Percentiles rank a stretch among this genome's conserved stretches.
Conservation (phyloP, 2,113 vertebrate species). For the Notarius lentiginosus region DNA sequence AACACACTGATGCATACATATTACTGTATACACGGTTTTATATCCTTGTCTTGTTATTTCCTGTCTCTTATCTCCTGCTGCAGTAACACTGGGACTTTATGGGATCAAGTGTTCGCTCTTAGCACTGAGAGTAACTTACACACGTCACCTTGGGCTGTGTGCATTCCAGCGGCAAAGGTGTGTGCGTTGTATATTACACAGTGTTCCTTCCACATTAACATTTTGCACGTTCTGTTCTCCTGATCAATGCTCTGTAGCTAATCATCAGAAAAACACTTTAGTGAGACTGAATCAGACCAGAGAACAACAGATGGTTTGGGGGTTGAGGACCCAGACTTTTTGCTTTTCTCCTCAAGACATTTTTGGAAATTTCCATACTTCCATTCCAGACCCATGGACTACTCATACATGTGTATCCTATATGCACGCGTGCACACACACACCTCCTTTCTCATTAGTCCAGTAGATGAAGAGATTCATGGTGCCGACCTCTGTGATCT, state of each 20-base stretch:
- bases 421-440: conserved; percentile 12
- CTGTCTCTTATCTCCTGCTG: neutral
- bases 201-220: too few species aligned
- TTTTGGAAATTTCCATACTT: neutral
- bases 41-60: neutral
- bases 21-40: neutral
- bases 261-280: neutral
- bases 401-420: neutral
- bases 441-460: conserved; percentile 81
- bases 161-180: neutral
- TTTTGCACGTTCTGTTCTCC: neutral
- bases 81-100: too few species aligned
- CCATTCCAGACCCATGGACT: neutral
- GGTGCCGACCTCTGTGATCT: conserved; percentile 89
- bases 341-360: neutral
- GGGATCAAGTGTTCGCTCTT: neutral
- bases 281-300: neutral
- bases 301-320: neutral
- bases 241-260: neutral
- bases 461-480: conserved; percentile 94
- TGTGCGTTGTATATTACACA: neutral
- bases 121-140: neutral
- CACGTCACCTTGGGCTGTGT: neutral
- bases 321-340: neutral
- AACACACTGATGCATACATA: too few species aligned